Conservation (phyloP, 2,113 vertebrate species). For the Ranitomeya imitator region DNA sequence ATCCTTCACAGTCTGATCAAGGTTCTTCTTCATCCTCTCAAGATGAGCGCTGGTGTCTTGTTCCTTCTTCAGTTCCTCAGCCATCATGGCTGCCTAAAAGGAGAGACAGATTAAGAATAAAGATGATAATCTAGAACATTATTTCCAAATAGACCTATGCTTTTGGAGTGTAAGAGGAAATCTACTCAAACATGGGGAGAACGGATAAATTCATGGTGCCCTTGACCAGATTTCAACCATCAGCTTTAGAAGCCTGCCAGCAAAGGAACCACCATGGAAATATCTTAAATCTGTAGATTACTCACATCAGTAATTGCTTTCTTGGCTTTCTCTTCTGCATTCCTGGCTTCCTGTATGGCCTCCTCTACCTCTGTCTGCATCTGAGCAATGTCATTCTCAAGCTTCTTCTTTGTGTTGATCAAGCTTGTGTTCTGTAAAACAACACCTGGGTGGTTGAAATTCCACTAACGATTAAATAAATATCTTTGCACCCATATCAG, state of each 20-base stretch:
- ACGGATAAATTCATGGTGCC: no score
- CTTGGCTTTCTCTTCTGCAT: slow-evolving; percentile 72
- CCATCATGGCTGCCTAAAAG: slow-evolving; percentile 66
- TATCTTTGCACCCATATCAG: neutral
- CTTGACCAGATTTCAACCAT: no score
- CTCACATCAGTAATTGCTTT: slow-evolving; percentile 75
- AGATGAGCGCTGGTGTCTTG: slow-evolving; percentile 72
- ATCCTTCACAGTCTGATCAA: slow-evolving; percentile 66
- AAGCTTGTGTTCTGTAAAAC: slow-evolving; percentile 74
- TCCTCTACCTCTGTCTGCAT: slow-evolving; percentile 74
- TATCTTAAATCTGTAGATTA: neutral
- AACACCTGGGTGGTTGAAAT: neutral
- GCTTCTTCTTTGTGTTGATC: slow-evolving; percentile 77
- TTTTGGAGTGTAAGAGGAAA: no score
- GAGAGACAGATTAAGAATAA: neutral
- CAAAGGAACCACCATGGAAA: neutral
- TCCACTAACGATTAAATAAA: neutral
- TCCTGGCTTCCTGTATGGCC: slow-evolving; percentile 72
- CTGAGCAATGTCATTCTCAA: slow-evolving; percentile 73
- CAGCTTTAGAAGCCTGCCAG: no score
- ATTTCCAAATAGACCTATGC: no score
- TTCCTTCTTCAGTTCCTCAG: slow-evolving; percentile 71
- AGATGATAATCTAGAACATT: neutral
- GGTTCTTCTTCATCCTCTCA: slow-evolving; percentile 65
- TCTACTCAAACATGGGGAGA: no score